phyloP scores from a whole-genome alignment of 2,888 invertebrate species.

The Sinohyriopsis cumingii region DNA sequence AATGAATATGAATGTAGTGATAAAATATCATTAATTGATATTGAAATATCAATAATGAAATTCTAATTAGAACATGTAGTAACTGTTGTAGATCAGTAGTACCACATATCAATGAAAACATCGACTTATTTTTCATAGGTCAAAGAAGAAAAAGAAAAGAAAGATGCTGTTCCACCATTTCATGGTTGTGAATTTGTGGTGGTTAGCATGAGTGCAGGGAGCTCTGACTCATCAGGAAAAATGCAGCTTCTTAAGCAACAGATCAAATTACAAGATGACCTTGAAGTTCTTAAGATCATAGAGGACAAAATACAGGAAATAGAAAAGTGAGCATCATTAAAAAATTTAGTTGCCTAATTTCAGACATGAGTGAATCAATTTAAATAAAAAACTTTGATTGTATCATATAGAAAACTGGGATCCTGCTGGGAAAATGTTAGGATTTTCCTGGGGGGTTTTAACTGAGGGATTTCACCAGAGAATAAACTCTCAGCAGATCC shows the following conservation, averaged over 20 bases:
- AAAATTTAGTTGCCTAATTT: neutral
- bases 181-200: conserved; percentile 51
- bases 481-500: too few relatives aligned
- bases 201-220: conserved; percentile 42
- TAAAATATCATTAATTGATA: too few relatives aligned
- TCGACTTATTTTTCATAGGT: neutral
- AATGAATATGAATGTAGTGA: too few relatives aligned
- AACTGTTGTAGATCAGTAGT: too few relatives aligned
- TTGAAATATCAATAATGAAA: too few relatives aligned
- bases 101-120: too few relatives aligned
- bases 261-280: conserved; percentile 27
- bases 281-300: conserved; percentile 21
- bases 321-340: conserved; percentile 34
- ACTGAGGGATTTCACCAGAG: too few relatives aligned
- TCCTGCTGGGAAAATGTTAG: too few relatives aligned
- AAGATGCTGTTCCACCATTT: conserved; percentile 17
- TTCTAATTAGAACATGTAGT: too few relatives aligned
- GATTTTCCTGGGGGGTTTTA: too few relatives aligned
- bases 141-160: conserved; percentile 3
- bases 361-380: neutral
- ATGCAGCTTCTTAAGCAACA: conserved; percentile 38
- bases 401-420: too few relatives aligned
- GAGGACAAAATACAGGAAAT: conserved; percentile 29
- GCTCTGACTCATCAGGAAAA: conserved; percentile 40
- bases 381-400: neutral